Conservation (phyloP, 2,797 vertebrate species). For the Sebastiscus albofasciatus region DNA sequence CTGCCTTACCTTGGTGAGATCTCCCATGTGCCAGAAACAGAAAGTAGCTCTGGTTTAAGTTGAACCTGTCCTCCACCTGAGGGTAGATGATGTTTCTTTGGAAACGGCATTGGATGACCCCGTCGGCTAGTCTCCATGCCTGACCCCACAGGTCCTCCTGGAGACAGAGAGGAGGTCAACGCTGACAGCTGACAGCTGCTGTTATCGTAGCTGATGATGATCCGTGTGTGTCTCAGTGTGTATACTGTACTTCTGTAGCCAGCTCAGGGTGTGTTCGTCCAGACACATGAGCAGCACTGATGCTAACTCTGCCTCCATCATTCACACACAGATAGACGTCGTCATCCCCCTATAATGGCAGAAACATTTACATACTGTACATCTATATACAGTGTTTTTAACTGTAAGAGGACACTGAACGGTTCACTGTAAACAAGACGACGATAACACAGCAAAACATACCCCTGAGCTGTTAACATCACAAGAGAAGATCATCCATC, state of each 20-base stretch:
- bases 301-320: conserved; percentile 64
- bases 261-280: conserved; percentile 81
- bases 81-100: conserved; percentile 77
- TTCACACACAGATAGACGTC: conserved; percentile 87
- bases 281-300: conserved; percentile 77
- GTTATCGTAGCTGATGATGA: not conserved
- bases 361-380: not conserved
- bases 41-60: conserved; percentile 85
- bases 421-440: not conserved
- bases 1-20: conserved; percentile 77
- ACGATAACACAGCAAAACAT: not conserved
- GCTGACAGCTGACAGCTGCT: not conserved
- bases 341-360: conserved; percentile 84
- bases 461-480: no score
- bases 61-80: conserved; percentile 76
- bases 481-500: no score
- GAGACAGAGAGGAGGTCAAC: conserved; percentile 10
- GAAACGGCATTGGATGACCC: conserved; percentile 89
- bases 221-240: not conserved
- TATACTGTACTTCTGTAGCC: conserved; percentile 76
- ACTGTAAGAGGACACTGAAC: not conserved
- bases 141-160: conserved; percentile 81
- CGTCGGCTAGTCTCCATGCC: conserved; percentile 84
- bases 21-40: conserved; percentile 88
- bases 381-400: not conserved